Base-by-base conservation (phyloP, 2,797 vertebrate species). In the Brachyrhaphis roseni region DNA sequence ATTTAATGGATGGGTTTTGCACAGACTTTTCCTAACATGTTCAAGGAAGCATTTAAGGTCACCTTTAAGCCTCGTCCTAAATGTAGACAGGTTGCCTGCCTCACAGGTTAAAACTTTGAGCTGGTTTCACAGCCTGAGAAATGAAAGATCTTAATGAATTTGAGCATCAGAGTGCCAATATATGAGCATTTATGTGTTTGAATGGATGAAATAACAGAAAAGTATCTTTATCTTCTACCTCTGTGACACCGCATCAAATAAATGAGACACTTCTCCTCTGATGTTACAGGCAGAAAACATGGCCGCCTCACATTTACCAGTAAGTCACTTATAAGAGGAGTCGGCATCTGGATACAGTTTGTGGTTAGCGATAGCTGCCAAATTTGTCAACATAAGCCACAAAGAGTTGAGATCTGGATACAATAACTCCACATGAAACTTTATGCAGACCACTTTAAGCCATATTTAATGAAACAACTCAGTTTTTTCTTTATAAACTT, bases 331-430 rank as follows among this genome's bases (percentile, higher is more conserved):
- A 20, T 47, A 36, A 68, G 34, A 41, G 28, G 45, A 68, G 75
- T 68, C 13, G 8, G 34, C 75, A 68, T 76, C 75, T 76, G 45
- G 59, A 34, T 53, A 39, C 31, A 41, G 55, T 68, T 36, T 51
- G 46, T 28, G 39, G 49, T 78, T 6, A 41, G n/a, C 26, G 16
- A 55, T n/a, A 41, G 7, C 73, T 51, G 5, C 36, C 23, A 41
- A 53, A 15, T 15, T n/a, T 41, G 49, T 36, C 49, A 45, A 71
- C 26, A 74, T 41, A 4, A 39, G 7, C 34, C 73, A 41, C 73
- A 53, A 34, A 39, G 36, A 36, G 5, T n/a, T 74, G 2, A 41
- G 34, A 11, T 55, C 41, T 71, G 23, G 26, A 70, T 43, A 43
- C 16, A 70, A 43, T 26, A 43, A 41, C 10, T 13, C 18, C 4